Evolutionary conservation across 2,113 vertebrate genomes (phyloP), one percentile per base, ranked within the genome.

Genomic region (Pseudopodoces humilis): DNA sequence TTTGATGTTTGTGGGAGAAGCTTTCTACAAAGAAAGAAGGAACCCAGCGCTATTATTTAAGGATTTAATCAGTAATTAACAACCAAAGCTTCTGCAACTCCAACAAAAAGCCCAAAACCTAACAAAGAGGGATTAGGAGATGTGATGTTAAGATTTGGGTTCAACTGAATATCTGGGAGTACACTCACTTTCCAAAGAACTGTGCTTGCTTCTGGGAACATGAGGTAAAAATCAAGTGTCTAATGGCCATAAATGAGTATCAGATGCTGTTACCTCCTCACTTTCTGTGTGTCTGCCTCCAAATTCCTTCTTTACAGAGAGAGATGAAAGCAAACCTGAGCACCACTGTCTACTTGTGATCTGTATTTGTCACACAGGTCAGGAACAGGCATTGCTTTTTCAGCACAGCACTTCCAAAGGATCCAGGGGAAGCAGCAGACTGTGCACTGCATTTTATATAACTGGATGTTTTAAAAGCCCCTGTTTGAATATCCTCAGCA

Each of bases 111-210:
- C 31, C 74, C 31, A 56, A 88, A 88, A 64, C n/a, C 79, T 85
- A 92, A 24, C 44, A 67, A 94, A 86, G 86, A 81, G 17, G 64
- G 64, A 95, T 94, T 80, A 91, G 41, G 44, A 95, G 85, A 92
- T 74, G 9, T 47, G 72, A 81, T 80, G 78, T 76, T 84, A 30
- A 93, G 77, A 88, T 86, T 71, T n/a, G 71, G 21, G 60, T 70
- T 95, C 77, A 81, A 43, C 77, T 89, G 82, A 63, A 5, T 74
- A 86, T 33, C 49, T 75, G 55, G 80, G 43, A 86, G 62, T 62
- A 79, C 30, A 3, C 10, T 49, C 39, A 33, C n/a, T 50, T 89
- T 86, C 52, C 68, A 76, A 85, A 59, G 65, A 72, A 67, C 3
- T 60, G 23, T 2, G 4, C 14, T 64, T 75, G 71, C 43, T 72